Percentiles rank a stretch among this genome's conserved stretches.
phyloP scores from a whole-genome alignment of 2,113 vertebrate genomes.

The Cricetomys ansorgei region DNA sequence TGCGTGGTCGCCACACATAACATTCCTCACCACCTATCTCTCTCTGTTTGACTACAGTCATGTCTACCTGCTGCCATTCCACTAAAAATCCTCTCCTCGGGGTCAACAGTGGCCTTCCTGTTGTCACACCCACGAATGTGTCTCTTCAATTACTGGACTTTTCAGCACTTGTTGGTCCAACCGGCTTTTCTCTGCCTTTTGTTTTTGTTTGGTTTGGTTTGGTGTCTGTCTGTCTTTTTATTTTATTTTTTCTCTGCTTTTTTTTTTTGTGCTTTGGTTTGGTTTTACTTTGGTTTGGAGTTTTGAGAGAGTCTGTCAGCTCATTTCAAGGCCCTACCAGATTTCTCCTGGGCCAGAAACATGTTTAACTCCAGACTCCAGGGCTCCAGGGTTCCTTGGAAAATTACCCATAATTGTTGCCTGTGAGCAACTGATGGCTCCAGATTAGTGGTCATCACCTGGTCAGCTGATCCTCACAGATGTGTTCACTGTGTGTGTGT shows the following conservation, averaged over 20 bases:
- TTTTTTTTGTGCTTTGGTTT: background rate
- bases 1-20: background rate
- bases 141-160: background rate
- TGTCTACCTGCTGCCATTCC: background rate
- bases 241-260: background rate
- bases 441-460: background rate
- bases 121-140: background rate
- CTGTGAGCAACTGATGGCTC: background rate
- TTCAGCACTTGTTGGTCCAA: background rate
- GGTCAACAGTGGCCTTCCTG: background rate
- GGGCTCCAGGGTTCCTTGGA: background rate
- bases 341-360: background rate
- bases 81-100: background rate
- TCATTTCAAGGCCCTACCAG: background rate
- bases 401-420: background rate
- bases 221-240: too few species aligned
- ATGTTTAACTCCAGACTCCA: background rate
- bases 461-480: background rate
- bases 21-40: background rate
- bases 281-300: background rate
- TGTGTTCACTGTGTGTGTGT: background rate
- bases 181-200: background rate
- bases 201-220: background rate
- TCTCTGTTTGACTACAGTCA: background rate
- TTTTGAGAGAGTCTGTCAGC: background rate